phyloP scores from a whole-genome alignment of 2,888 invertebrate species.

The Microchrysa polita region DNA sequence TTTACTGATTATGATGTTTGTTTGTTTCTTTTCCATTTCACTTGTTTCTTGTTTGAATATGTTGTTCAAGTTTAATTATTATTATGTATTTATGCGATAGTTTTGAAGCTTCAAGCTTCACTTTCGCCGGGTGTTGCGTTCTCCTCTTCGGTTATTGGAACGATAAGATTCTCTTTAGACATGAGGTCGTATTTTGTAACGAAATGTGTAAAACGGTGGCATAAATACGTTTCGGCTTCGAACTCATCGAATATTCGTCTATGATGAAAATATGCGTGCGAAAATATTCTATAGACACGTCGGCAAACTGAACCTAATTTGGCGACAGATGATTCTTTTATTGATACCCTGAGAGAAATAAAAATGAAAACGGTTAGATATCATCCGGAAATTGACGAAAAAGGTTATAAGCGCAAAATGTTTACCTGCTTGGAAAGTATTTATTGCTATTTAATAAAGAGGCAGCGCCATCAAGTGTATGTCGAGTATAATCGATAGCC shows the following conservation, averaged over 20 bases:
- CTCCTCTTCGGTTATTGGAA: slow-evolving; percentile 92
- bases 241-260: slow-evolving; percentile 96
- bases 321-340: slow-evolving; percentile 98
- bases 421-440: slow-evolving; percentile 97
- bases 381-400: not conserved
- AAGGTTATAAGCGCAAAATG: not conserved
- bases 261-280: slow-evolving; percentile 99
- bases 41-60: slow-evolving; percentile 30
- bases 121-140: slow-evolving; percentile 65
- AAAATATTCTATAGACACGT: slow-evolving; percentile 98
- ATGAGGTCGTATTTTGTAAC: slow-evolving; percentile 98
- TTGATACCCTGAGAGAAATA: slow-evolving; percentile 85
- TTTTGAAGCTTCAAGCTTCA: slow-evolving; percentile 63
- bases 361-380: not conserved
- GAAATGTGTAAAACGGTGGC: slow-evolving; percentile 95
- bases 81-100: not conserved
- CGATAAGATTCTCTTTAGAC: slow-evolving; percentile 97
- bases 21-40: not conserved
- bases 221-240: slow-evolving; percentile 95
- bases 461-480: slow-evolving; percentile 98
- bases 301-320: slow-evolving; percentile 99
- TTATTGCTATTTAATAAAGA: slow-evolving; percentile 99
- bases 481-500: slow-evolving; percentile 98
- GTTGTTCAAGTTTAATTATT: not conserved
- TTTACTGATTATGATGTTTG: not conserved